A percentile compares a stretch with the other conserved stretches of the same genome.
Evolutionary conservation across 2,888 invertebrate genomes (phyloP).

Genomic region (Parapristionchus giblindavisi): DNA sequence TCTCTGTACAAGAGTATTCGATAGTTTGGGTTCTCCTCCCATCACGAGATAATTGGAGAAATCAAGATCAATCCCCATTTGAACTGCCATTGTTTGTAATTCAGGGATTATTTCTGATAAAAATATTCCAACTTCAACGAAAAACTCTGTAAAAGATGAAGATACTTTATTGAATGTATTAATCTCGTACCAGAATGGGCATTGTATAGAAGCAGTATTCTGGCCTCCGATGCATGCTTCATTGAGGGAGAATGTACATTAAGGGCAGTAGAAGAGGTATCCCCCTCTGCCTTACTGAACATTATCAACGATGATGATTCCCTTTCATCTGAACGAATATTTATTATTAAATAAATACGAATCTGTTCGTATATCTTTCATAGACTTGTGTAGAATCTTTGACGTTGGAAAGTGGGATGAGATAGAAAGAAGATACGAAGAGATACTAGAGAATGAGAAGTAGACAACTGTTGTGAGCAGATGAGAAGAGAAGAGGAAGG

Average conservation of each 20-base stretch:
- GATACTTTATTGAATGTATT: neutral
- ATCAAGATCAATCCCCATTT: constrained; percentile 70
- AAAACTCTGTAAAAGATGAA: constrained; percentile 60
- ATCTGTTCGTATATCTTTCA: neutral
- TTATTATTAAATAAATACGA: neutral
- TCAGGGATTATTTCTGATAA: constrained; percentile 65
- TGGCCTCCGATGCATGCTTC: neutral
- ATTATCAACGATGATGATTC: neutral
- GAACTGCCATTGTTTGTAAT: constrained; percentile 69
- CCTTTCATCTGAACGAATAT: neutral
- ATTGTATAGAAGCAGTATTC: constrained; percentile 20
- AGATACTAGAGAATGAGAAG: constrained; percentile 15
- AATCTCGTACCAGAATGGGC: neutral
- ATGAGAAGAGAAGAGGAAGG: neutral
- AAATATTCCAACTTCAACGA: constrained; percentile 57
- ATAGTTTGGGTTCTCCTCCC: neutral
- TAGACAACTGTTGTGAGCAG: neutral
- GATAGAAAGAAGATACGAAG: neutral
- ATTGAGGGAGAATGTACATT: neutral
- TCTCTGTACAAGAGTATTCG: neutral
- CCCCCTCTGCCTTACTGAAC: constrained; percentile 27
- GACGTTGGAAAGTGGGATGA: neutral
- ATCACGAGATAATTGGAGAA: constrained; percentile 44
- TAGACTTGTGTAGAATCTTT: neutral
- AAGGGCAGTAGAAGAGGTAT: neutral